A percentile compares a stretch with the other conserved stretches of the same genome.
Evolutionary conservation across 2,888 invertebrate genomes (phyloP).

Genomic region (Cecidostiba fungosa): DNA sequence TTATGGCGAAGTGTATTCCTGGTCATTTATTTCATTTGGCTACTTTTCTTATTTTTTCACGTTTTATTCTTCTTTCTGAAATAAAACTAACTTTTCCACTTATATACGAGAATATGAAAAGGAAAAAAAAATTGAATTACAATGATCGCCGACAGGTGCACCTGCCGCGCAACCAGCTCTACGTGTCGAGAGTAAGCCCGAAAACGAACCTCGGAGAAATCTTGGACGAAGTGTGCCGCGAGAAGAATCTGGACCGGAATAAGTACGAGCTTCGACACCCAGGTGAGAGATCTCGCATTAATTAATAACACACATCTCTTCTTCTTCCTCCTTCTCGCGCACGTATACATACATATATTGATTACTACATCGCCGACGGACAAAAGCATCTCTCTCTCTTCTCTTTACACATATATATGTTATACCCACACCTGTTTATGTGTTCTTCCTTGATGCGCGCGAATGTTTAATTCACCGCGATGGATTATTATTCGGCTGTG

Average conservation of each 20-base stretch:
- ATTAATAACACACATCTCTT: neutral
- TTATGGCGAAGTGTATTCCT: no score
- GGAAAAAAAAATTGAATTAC: neutral
- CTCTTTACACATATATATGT: neutral
- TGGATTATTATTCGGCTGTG: no score
- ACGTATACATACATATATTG: neutral
- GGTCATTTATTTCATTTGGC: no score
- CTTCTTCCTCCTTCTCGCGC: neutral
- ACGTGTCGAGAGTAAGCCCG: conserved; percentile 88
- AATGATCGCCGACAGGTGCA: conserved; percentile 82
- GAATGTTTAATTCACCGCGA: no score
- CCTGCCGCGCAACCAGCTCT: conserved; percentile 90
- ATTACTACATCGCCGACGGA: conserved; percentile 13
- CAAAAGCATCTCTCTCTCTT: neutral
- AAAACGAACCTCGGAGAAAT: conserved; percentile 86
- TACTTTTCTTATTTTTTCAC: no score
- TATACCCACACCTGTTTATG: neutral
- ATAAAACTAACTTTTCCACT: no score
- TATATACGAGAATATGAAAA: no score
- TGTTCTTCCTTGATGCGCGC: no score
- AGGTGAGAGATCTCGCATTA: conserved; percentile 79
- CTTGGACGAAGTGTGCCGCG: conserved; percentile 87
- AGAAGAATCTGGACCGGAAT: conserved; percentile 87
- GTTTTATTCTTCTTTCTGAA: no score
- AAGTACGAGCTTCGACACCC: conserved; percentile 91